Percentiles rank a stretch among this genome's conserved stretches.
phyloP scores from a whole-genome alignment of 37 sponge, comb jelly and placozoan species.

The Oscarella lobularis region DNA sequence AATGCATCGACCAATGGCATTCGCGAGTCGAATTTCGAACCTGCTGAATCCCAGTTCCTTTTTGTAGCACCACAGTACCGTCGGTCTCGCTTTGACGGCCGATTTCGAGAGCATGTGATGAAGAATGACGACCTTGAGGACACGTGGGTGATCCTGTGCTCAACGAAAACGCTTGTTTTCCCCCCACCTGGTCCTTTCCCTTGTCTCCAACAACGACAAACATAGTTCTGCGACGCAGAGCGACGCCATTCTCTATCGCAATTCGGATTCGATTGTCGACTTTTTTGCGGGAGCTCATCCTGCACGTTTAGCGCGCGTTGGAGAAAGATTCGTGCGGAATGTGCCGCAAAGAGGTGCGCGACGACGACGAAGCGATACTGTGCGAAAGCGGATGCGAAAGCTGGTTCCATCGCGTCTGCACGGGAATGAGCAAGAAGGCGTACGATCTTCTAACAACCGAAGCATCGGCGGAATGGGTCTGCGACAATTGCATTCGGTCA shows the following conservation, averaged over 20 bases:
- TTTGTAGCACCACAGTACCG: slow-evolving; percentile 97
- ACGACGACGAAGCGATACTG: slow-evolving; percentile 58
- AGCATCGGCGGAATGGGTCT: slow-evolving; percentile 70
- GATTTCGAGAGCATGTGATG: slow-evolving; percentile 87
- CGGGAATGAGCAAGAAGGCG: slow-evolving; percentile 59
- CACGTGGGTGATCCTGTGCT: background rate
- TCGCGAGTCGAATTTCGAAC: slow-evolving; percentile 6
- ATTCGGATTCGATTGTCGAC: slow-evolving; percentile 65
- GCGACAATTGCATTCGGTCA: slow-evolving; percentile 51
- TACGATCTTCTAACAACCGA: slow-evolving; percentile 70
- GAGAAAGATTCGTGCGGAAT: slow-evolving; percentile 72
- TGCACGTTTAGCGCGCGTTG: too few species aligned
- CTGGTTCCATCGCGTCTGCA: slow-evolving; percentile 32
- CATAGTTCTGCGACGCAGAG: slow-evolving; percentile 35
- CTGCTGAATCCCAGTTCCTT: slow-evolving; percentile 94
- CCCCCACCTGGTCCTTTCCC: slow-evolving; percentile 62
- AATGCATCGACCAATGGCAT: background rate
- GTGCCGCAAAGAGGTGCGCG: slow-evolving; percentile 32
- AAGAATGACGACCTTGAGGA: slow-evolving; percentile 70
- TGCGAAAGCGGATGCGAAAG: background rate
- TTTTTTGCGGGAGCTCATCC: slow-evolving; percentile 27
- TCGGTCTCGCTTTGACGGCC: slow-evolving; percentile 59
- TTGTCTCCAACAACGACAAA: slow-evolving; percentile 83
- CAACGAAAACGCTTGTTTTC: background rate
- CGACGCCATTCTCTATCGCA: slow-evolving; percentile 78